Evolutionary conservation across 2,888 invertebrate genomes (phyloP).

Genomic region (Catocala nupta): DNA sequence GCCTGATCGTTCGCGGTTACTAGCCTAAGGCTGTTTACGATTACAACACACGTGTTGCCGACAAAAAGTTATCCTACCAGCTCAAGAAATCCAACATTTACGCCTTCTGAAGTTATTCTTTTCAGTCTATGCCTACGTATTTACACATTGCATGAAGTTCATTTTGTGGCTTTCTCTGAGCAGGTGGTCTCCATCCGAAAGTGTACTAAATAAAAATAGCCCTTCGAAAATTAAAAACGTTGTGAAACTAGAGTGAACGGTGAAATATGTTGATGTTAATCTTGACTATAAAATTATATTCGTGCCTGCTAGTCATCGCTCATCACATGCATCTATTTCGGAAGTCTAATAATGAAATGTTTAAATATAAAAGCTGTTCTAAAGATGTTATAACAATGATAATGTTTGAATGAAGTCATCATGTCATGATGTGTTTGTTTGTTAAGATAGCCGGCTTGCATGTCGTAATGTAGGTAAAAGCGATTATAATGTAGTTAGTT

Average conservation of each 20-base stretch:
- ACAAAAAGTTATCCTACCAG: too few relatives aligned
- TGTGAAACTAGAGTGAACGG: slow-evolving; percentile 9
- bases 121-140: too few relatives aligned
- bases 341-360: slow-evolving; percentile 19
- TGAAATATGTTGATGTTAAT: slow-evolving; percentile 12
- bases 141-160: too few relatives aligned
- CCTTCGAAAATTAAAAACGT: not conserved
- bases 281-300: slow-evolving; percentile 28
- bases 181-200: not conserved
- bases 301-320: slow-evolving; percentile 36
- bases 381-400: not conserved
- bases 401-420: slow-evolving; percentile 8
- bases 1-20: too few relatives aligned
- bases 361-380: slow-evolving; percentile 10
- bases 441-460: slow-evolving; percentile 13
- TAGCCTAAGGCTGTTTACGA: too few relatives aligned
- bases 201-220: slow-evolving; percentile 9
- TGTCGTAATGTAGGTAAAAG: slow-evolving; percentile 27
- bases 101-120: too few relatives aligned
- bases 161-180: too few relatives aligned
- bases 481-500: slow-evolving; percentile 41
- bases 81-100: too few relatives aligned
- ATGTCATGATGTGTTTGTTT: slow-evolving; percentile 8
- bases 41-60: too few relatives aligned
- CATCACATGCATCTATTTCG: slow-evolving; percentile 22